Base-by-base conservation (phyloP, 2,113 vertebrate genomes). In the Electrona antarctica region DNA sequence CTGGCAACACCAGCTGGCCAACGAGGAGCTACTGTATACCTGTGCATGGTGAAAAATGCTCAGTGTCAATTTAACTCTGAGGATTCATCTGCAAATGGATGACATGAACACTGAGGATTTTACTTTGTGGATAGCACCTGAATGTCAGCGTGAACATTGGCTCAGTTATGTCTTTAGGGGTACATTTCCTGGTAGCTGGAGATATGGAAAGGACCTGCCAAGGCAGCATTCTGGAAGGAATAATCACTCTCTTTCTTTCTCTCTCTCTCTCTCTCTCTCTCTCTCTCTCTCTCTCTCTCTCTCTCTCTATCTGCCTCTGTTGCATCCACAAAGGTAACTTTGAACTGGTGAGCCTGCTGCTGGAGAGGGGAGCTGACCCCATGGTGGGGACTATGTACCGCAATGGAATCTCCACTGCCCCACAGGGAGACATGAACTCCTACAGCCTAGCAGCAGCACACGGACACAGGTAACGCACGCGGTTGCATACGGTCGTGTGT, bases 381-480 rank as follows among this genome's bases (percentile, higher is more conserved):
- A 94, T 98, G 94, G 94, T 99, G 91, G 97, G 98, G 80, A 99
- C 97, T 73, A 94, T 97, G 95, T 97, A 96, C 90, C 96, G 97
- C 71, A 99, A 99, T 3, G 97, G 98, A 77, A 98, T 99, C 92
- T 98, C 96, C 82, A 95, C 95, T 0, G 94, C 95, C 47, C 95
- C 97, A 9, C 96, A 97, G 90, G 97, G 97, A 62, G 97, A 99
- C 90, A 98, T 99, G 98, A 99, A 97, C 90, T 97, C 98, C 74
- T 99, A 96, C 93, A 99, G 98, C 93, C 95, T 99, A 93, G 98
- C 97, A 6, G 98, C 98, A 70, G 96, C 98, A 67, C 98, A 99
- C 47, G 98, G 98, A 87, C 98, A 99, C 95, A 97, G 98, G 97
- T 99, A 94, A 90, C 87, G 82, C n/a, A 56, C 51, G 33, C 33